Percentiles rank a stretch among this genome's conserved stretches.
phyloP scores from a whole-genome alignment of 1,140 invertebrate genomes.

The Paralvinella palmiformis region DNA sequence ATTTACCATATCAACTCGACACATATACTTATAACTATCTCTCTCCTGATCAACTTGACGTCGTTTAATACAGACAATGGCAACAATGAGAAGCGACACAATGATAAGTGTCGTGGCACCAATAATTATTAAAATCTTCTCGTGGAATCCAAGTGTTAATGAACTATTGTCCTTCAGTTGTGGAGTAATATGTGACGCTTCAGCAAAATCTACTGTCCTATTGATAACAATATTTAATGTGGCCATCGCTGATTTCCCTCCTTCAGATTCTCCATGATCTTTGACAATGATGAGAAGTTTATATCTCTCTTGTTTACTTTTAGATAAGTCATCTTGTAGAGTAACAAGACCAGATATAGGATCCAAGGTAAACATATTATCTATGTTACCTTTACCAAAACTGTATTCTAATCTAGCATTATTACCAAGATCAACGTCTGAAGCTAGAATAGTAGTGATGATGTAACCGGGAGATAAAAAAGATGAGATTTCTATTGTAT shows the following conservation, averaged over 20 bases:
- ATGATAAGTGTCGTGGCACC: background rate
- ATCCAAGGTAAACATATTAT: constrained; percentile 10
- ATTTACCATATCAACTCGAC: background rate
- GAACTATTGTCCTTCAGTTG: background rate
- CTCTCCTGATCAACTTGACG: background rate
- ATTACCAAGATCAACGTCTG: constrained; percentile 16
- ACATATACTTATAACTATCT: constrained; percentile 10
- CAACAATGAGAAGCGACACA: background rate
- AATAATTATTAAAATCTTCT: constrained; percentile 12
- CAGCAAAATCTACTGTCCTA: background rate
- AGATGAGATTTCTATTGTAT: constrained; percentile 13
- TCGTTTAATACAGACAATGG: constrained; percentile 1
- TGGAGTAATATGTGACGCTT: background rate
- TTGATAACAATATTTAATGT: background rate
- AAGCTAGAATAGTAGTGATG: constrained; percentile 6
- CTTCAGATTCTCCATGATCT: constrained; percentile 1
- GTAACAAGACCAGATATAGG: constrained; percentile 6
- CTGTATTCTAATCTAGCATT: constrained; percentile 15
- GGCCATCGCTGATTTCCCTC: background rate
- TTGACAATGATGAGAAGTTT: constrained; percentile 1
- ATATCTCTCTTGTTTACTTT: background rate
- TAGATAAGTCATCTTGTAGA: background rate
- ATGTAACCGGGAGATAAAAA: background rate
- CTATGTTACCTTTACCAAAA: constrained; percentile 11
- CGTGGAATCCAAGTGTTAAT: constrained; percentile 2